Evolutionary conservation across 2,888 invertebrate genomes (phyloP).

Genomic region (Matsumyia berberina): DNA sequence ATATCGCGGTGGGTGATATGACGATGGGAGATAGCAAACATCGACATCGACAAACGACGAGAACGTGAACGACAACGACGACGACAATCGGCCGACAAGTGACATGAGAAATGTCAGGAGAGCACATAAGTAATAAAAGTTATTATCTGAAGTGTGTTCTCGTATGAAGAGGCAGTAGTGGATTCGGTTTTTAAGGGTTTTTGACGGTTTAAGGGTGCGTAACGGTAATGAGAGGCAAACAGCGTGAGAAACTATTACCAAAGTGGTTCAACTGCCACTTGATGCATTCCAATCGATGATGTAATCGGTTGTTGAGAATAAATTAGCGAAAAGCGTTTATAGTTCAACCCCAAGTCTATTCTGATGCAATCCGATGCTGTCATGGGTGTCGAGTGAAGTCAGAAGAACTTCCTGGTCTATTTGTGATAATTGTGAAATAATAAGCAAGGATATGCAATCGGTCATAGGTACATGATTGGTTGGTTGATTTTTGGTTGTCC

Average conservation of each 20-base stretch:
- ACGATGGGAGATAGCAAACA: conserved; percentile 49
- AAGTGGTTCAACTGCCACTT: background rate
- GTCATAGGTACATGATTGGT: too few species aligned
- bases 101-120: conserved; percentile 70
- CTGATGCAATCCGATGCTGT: background rate
- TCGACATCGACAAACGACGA: conserved; percentile 16
- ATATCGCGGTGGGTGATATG: conserved; percentile 39
- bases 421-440: too few species aligned
- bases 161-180: conserved; percentile 13
- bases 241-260: conserved; percentile 42
- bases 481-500: too few species aligned
- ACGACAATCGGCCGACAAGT: conserved; percentile 71
- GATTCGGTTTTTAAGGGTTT: background rate
- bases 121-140: conserved; percentile 70
- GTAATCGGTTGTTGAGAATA: conserved; percentile 8
- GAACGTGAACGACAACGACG: background rate
- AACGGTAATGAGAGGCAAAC: conserved; percentile 16
- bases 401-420: background rate
- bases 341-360: background rate
- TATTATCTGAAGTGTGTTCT: conserved; percentile 69
- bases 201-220: conserved; percentile 28
- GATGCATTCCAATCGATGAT: background rate
- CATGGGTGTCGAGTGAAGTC: background rate
- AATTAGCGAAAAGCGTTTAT: conserved; percentile 4
- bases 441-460: too few species aligned